Conservation (phyloP, 2,113 vertebrate species). For the Piliocolobus tephrosceles region DNA sequence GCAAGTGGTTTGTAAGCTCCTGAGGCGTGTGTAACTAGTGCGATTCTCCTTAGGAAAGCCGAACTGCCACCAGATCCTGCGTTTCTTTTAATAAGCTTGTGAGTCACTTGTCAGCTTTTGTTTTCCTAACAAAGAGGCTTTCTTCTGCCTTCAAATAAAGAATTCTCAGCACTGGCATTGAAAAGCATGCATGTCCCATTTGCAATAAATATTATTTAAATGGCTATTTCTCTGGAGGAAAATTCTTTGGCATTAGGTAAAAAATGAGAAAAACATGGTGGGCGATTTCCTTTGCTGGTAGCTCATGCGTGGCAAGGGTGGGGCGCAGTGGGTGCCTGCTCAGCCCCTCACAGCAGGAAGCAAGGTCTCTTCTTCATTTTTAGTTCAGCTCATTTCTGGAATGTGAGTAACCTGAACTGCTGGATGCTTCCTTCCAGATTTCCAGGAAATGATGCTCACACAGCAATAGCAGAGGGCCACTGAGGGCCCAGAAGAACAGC, state of each 20-base stretch:
- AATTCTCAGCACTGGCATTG: neutral
- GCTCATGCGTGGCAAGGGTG: fast-evolving
- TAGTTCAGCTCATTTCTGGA: neutral
- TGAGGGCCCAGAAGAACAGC: neutral
- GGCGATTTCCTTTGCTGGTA: neutral
- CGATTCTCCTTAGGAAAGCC: neutral
- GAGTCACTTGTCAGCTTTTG: conserved; percentile 58
- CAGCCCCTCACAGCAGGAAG: neutral
- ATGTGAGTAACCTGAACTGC: neutral
- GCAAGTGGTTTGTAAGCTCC: neutral
- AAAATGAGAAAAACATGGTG: neutral
- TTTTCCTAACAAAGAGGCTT: conserved; percentile 38
- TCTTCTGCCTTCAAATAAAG: conserved; percentile 57
- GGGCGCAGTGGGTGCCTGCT: fast-evolving
- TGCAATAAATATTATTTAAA: conserved; percentile 8
- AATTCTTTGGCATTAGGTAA: neutral
- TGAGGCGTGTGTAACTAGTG: neutral
- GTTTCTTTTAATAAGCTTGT: neutral
- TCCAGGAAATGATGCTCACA: neutral
- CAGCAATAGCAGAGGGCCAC: neutral
- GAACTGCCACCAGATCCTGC: neutral
- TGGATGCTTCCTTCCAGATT: neutral
- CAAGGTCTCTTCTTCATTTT: no score
- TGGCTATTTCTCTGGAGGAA: neutral
- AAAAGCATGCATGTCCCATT: neutral